Evolutionary conservation across 2,113 vertebrate genomes (phyloP), one percentile per base, ranked within the genome.

Genomic region (Gambusia affinis): DNA sequence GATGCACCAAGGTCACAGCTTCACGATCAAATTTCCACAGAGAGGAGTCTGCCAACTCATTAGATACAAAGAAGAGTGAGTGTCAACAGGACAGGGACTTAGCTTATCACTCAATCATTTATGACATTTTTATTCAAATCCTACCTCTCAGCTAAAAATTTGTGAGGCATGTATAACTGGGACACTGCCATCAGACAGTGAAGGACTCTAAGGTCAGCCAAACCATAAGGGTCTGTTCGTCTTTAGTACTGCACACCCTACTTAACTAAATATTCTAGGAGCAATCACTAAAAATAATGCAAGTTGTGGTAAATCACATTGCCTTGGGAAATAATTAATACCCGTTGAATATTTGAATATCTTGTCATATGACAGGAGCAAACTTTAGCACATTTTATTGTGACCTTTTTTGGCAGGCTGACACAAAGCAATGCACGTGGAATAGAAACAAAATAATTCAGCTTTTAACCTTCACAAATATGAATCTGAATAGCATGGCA

Each of bases 111-210:
- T 88, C 72, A 89, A 89, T 89, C 75, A 88, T 85, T 88, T 24
- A 78, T 82, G 85, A 76, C 79, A 62, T 72, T 85, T 90, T 86
- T 83, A 88, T 88, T 87, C 8, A 85, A 82, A 88, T 85, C 62
- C 42, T 77, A 65, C 47, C 66, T 70, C 61, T 74, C 74, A 83
- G 70, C 66, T 83, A 76, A 88, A 87, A 82, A 65, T 92, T 86
- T 89, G 88, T 89, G 90, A 88, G 84, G 76, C 87, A 76, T 88
- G 83, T 84, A 87, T 66, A 88, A 83, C 54, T 79, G 79, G 80
- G 84, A 72, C 85, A 75, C n/a, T 22, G 70, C 70, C 72, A 84
- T 60, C 80, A 84, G 88, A 85, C 67, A 80, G 84, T 89, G 89
- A 90, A 89, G 89, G 88, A 88, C 89, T 83, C 67, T 8, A 27